phyloP scores from a whole-genome alignment of 1,140 invertebrate genomes.

The Stegodyphus mimosarum region DNA sequence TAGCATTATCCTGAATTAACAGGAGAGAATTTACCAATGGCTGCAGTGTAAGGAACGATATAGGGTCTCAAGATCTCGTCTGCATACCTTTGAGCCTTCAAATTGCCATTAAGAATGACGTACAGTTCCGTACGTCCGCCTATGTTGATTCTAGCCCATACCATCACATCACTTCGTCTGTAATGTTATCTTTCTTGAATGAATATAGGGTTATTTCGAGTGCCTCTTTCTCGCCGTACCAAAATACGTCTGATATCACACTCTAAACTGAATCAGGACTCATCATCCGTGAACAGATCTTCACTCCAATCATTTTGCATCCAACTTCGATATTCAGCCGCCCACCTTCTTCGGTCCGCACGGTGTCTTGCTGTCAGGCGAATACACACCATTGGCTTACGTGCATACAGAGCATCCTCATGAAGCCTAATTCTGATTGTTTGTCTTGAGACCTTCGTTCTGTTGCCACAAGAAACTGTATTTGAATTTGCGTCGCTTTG shows the following conservation, averaged over 20 bases:
- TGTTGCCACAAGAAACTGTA: neutral
- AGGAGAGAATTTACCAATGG: too few relatives aligned
- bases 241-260: neutral
- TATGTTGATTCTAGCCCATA: neutral
- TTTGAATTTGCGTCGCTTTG: neutral
- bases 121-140: neutral
- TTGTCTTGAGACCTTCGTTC: constrained; percentile 9
- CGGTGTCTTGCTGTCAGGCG: neutral
- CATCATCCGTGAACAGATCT: constrained; percentile 8
- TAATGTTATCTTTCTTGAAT: neutral
- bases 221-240: neutral
- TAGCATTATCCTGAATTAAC: too few relatives aligned
- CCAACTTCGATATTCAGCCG: neutral
- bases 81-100: too few relatives aligned
- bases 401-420: neutral
- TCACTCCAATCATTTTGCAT: constrained; percentile 10
- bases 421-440: constrained; percentile 4
- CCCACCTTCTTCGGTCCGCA: neutral
- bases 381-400: too few relatives aligned
- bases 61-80: too few relatives aligned
- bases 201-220: neutral
- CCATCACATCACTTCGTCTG: neutral
- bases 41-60: too few relatives aligned
- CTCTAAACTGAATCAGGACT: constrained; percentile 18
- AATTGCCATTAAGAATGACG: neutral